A percentile compares a stretch with the other conserved stretches of the same genome.
Conservation (phyloP, 2,113 vertebrate genomes). For the Uria lomvia region DNA sequence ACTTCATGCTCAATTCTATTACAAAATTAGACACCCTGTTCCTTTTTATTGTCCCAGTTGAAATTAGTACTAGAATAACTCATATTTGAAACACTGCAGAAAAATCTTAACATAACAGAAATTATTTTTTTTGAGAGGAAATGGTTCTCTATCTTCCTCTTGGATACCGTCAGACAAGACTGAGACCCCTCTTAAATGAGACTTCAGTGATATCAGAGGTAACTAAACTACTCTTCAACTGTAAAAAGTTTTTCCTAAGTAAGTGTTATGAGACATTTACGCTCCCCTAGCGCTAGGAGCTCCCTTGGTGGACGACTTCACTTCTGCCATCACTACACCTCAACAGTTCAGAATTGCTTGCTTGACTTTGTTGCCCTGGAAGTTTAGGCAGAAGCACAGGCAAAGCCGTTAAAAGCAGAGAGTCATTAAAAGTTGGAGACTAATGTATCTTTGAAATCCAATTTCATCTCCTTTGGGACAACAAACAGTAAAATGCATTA, state of each 20-base stretch:
- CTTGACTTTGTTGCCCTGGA: neutral
- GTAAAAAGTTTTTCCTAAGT: neutral
- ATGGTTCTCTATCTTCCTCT: neutral
- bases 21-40: neutral
- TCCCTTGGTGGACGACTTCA: neutral
- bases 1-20: neutral
- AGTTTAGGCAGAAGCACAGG: neutral
- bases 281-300: neutral
- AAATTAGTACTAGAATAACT: neutral
- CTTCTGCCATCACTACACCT: neutral
- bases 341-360: neutral
- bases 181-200: neutral
- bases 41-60: neutral
- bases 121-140: neutral
- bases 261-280: neutral
- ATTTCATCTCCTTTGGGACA: conserved; percentile 6
- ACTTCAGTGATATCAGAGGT: neutral
- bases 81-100: neutral
- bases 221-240: neutral
- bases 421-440: conserved; percentile 27
- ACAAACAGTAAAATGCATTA: conserved; percentile 35
- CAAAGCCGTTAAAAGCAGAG: neutral
- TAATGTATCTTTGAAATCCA: conserved; percentile 34
- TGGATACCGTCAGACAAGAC: neutral
- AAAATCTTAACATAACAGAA: neutral